Base-by-base conservation (phyloP, 1,140 invertebrate genomes). In the Anadara kagoshimensis region DNA sequence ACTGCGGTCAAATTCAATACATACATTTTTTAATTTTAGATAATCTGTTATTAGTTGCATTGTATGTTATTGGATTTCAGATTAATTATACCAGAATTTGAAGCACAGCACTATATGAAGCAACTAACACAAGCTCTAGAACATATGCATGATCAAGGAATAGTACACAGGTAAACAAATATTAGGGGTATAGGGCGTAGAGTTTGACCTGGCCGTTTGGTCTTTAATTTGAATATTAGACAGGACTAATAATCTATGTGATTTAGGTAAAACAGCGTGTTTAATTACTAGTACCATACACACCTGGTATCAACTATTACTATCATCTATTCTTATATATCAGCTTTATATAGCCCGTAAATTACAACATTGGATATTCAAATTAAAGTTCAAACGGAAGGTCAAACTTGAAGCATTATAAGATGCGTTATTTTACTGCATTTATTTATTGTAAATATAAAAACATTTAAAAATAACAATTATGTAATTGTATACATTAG, bases 71-170 rank as follows among this genome's bases (percentile, higher is more conserved):
- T 36, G n/a, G 7, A n/a, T 49, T 66, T 22, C 14, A 73, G 70
- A n/a, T 43, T 36, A 29, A 29, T 45, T 26, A 36, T 73, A 8
- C 29, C n/a, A 18, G 70, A 73, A 29, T 18, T 53, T 5, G 70
- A 73, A 41, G 43, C 29, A 3, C 59, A 54, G n/a, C n/a, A 14
- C 29, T 66, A 59, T 20, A 51, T 73, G 54, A 45, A 2, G 36
- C 70, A 73, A 41, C 66, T 73, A 16, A 58, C 62, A 22, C 26
- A 26, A 11, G 70, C 70, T 36, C 29, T 73, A 14, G 45, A 73
- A 24, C 66, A 73, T 59, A 66, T 73, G 70, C 70, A 73, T 16
- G 22, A 41, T 16, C 54, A 73, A 44, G 57, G 51, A 7, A 61
- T 73, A 4, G 18, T 73, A 51, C 70, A 73, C 44, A 65, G 70